Evolutionary conservation across 2,888 invertebrate genomes (phyloP), one percentile per base, ranked within the genome.

Genomic region (Cistogaster globosa): DNA sequence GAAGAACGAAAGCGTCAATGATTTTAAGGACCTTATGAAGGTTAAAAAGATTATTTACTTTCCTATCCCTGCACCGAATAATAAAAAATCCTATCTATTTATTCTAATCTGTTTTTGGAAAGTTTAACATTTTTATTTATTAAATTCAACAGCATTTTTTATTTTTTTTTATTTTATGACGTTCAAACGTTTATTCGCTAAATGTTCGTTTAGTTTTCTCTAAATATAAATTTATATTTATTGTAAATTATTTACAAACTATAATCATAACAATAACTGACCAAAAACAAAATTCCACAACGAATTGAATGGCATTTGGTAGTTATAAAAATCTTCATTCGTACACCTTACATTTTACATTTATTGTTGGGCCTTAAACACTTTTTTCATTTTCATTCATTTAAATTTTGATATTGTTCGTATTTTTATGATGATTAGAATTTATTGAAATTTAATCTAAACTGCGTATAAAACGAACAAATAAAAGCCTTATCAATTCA

Each of bases 401-500:
- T 62, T 51, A 16, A 18, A 53, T 55, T 78, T 51, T 18, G 38
- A 45, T 79, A 48, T 62, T 32, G 20, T 51, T 12, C 22, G 26
- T 53, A 53, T 80, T 81, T 85, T 85, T 85, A 84, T 85, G 72
- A 85, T 85, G 84, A 85, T 85, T 77, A 78, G 53, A 78, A 85
- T 85, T 85, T 85, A 85, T 85, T 85, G 77, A 85, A 85, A 78
- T 74, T 69, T 48, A 69, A 76, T 57, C 53, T 67, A 69, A 79
- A 79, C 55, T 22, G 6, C 32, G 6, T 32, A 60, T 32, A 14
- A 63, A 63, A 22, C 48, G 42, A 57, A 69, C 22, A 55, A 69
- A 42, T n/a, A 58, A 55, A 18, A 55, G 7, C 5, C 22, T 22
- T 77, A 80, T 77, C 81, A 77, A 67, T 81, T 76, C 67, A 60